phyloP scores from a whole-genome alignment of 2,113 vertebrate species.

The Hiodon alosoides region DNA sequence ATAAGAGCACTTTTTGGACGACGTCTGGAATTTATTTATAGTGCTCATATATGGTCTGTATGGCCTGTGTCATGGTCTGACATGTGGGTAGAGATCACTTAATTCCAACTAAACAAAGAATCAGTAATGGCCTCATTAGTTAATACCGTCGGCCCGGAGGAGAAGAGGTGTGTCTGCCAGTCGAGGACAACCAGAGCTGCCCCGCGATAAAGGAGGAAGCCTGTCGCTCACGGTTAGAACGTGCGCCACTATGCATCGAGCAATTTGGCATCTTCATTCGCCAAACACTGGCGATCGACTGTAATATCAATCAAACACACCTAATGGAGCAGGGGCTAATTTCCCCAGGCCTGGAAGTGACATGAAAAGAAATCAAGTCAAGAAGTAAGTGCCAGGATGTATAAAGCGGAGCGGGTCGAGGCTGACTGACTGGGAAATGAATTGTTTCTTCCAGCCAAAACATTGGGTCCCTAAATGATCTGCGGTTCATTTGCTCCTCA shows the following conservation, averaged over 20 bases:
- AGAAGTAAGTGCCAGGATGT: background rate
- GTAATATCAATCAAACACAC: background rate
- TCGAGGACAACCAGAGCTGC: background rate
- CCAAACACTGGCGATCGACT: background rate
- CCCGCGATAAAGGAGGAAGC: background rate
- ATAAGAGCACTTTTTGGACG: too few species aligned
- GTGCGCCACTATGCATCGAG: background rate
- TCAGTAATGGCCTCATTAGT: background rate
- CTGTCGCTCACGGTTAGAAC: background rate
- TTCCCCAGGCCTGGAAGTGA: background rate
- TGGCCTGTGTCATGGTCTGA: too few species aligned
- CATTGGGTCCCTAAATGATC: background rate
- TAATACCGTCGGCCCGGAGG: background rate
- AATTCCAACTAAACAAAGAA: background rate
- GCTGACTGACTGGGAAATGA: background rate
- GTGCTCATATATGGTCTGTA: too few species aligned
- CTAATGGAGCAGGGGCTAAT: background rate
- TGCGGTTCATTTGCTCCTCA: background rate
- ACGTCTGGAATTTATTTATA: too few species aligned
- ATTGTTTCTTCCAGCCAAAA: background rate
- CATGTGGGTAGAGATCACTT: too few species aligned
- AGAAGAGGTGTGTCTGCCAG: background rate
- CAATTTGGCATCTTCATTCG: background rate
- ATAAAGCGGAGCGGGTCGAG: background rate
- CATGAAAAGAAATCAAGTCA: background rate